Evolutionary conservation across 2,797 vertebrate genomes (phyloP).

Genomic region (Acomys russatus): DNA sequence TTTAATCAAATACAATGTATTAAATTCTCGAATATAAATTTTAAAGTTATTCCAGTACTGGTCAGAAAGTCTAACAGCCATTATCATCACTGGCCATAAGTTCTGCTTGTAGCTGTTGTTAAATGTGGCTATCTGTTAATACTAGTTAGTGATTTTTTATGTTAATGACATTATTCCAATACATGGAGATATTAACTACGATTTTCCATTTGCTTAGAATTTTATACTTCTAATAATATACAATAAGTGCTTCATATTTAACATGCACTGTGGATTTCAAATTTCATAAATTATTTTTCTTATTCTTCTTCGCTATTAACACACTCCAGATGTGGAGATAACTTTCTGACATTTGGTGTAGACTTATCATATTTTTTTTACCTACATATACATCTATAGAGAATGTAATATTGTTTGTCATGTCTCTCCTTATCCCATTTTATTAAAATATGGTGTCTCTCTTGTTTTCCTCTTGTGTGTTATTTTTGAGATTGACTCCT

Average conservation of each 20-base stretch:
- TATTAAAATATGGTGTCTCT: background rate
- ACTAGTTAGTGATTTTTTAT: background rate
- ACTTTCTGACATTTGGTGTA: background rate
- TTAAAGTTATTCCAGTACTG: background rate
- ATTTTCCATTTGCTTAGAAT: background rate
- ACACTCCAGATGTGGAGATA: background rate
- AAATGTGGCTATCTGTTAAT: background rate
- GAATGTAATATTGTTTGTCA: background rate
- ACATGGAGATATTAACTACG: background rate
- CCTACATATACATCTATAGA: background rate
- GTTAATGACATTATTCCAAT: background rate
- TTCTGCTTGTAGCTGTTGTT: background rate
- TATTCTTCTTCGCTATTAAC: background rate
- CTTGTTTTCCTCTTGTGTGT: background rate
- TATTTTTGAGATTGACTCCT: background rate
- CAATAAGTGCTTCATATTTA: background rate
- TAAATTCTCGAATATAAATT: background rate
- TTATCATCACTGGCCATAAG: background rate
- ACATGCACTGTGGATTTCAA: background rate
- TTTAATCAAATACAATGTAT: background rate
- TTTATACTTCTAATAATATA: background rate
- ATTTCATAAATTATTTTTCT: background rate
- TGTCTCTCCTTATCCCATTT: background rate
- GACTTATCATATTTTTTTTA: slow-evolving; percentile 20
- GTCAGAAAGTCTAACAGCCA: background rate